phyloP scores from a whole-genome alignment of 2,888 invertebrate genomes.

The Hirtodrosophila duncani region DNA sequence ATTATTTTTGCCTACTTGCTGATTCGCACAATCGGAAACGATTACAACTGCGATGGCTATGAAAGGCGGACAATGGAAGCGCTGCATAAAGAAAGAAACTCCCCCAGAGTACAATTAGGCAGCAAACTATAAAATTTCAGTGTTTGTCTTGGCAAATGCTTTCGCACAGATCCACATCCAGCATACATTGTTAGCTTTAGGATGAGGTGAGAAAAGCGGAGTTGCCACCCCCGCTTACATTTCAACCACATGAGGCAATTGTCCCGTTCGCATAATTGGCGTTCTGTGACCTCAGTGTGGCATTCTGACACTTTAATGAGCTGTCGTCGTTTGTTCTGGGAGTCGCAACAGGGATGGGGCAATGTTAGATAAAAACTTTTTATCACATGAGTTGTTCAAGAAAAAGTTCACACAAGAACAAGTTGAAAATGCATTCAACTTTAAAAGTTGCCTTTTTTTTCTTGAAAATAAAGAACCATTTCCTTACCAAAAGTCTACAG shows the following conservation, averaged over 20 bases:
- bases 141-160: constrained; percentile 69
- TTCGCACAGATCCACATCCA: constrained; percentile 39
- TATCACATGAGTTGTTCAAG: no score
- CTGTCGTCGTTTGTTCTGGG: constrained; percentile 38
- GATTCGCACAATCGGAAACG: constrained; percentile 72
- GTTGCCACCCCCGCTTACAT: constrained; percentile 7
- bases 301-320: constrained; percentile 50
- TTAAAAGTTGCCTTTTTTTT: no score
- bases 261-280: constrained; percentile 59
- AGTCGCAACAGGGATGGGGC: no score
- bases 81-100: constrained; percentile 37
- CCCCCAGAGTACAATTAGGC: constrained; percentile 75
- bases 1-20: constrained; percentile 62
- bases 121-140: constrained; percentile 75
- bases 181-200: constrained; percentile 9
- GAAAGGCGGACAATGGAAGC: not conserved
- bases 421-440: no score
- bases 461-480: no score
- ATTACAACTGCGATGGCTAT: constrained; percentile 40
- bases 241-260: constrained; percentile 40
- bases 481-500: no score
- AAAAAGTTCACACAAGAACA: no score
- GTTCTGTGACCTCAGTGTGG: constrained; percentile 41
- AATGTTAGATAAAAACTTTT: no score
- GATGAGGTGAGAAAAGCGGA: constrained; percentile 21